Base-by-base conservation (phyloP, 2,113 vertebrate genomes). In the Xiphophorus couchianus region DNA sequence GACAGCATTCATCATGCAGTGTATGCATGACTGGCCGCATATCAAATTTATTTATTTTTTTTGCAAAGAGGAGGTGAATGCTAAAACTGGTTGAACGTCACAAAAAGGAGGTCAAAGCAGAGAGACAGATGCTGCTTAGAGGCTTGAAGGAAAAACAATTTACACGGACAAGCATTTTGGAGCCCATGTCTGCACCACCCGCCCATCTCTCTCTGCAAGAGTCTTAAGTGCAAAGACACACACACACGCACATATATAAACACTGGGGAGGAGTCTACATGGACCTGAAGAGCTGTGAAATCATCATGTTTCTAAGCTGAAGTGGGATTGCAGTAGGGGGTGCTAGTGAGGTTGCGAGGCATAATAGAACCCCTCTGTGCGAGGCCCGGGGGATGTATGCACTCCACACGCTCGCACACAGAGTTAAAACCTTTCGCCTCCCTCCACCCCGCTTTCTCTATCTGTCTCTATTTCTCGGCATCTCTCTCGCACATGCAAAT, bases 251-350 rank as follows among this genome's bases (percentile, higher is more conserved):
- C 69, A 71, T 33, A 58, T n/a, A 25, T 58, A n/a, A 58, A 58
- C 25, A 58, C 51, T 8, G 58, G 77, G 76, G 63, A 76, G 44
- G 62, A 22, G 67, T 65, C 54, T 62, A 81, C 72, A 82, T 13
- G 62, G 64, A 69, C 42, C 44, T 39, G 30, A 39, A 69, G 62
- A 71, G 74, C 73, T 78, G 65, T 77, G 78, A 84, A 86, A 82
- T 80, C 62, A 15, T 73, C 58, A 66, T 76, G 54, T 66, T 78
- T 71, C 79, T 44, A 75, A 81, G 80, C 87, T 86, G 78, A 72
- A 79, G 83, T 48, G 72, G 33, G 6, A 27, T 31, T 85, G 63
- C 93, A 88, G 78, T 84, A 92, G 92, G 90, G 84, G 89, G 86
- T 80, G 83, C 89, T 90, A 79, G 83, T 77, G 86, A 89, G 85